phyloP scores from a whole-genome alignment of 2,113 vertebrate species.

The Clarias batrachus region DNA sequence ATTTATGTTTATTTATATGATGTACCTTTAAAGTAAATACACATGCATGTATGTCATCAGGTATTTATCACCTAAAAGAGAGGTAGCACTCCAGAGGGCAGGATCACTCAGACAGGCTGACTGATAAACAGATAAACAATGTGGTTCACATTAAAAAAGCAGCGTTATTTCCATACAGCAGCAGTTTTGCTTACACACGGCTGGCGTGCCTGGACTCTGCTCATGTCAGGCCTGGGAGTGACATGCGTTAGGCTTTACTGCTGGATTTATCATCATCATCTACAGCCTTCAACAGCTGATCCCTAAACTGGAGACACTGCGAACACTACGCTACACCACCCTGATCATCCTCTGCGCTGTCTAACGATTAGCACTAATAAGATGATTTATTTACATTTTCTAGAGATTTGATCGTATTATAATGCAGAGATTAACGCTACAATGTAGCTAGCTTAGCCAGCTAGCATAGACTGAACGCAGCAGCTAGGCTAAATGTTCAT shows the following conservation, averaged over 20 bases:
- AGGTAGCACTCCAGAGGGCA: not conserved
- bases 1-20: not conserved
- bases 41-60: not conserved
- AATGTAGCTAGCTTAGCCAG: not conserved
- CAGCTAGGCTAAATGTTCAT: not conserved
- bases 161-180: not conserved
- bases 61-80: not conserved
- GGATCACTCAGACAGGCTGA: not conserved
- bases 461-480: conserved; percentile 8
- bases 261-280: not conserved
- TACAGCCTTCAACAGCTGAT: not conserved
- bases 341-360: not conserved
- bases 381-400: not conserved
- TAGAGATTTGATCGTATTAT: not conserved
- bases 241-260: not conserved
- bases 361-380: not conserved
- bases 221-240: conserved; percentile 15
- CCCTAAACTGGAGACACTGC: not conserved
- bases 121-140: not conserved
- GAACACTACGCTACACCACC: not conserved
- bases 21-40: too few relatives aligned
- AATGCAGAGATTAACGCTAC: not conserved
- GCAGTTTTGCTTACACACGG: not conserved
- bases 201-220: not conserved
- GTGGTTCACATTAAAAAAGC: not conserved